phyloP scores from a whole-genome alignment of 2,888 invertebrate genomes.

The Agapetus fuscipes region DNA sequence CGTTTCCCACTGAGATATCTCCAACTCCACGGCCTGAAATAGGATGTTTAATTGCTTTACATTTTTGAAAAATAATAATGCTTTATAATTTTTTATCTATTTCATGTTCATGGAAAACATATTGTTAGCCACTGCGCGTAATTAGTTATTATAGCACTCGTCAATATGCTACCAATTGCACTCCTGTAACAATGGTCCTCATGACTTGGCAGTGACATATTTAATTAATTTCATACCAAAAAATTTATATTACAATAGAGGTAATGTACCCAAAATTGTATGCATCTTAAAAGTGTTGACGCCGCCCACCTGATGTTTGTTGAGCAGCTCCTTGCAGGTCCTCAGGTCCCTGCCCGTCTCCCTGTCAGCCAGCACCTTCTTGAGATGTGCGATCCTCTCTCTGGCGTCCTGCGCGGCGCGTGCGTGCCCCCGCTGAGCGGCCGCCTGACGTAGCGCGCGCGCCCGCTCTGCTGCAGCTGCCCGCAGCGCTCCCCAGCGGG shows the following conservation, averaged over 20 bases:
- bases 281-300: too few species aligned
- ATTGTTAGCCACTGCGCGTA: too few species aligned
- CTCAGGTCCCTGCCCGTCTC: conserved; percentile 84
- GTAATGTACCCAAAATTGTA: too few species aligned
- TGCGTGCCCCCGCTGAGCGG: conserved; percentile 63
- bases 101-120: too few species aligned
- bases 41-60: conserved; percentile 1
- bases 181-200: not conserved
- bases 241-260: too few species aligned
- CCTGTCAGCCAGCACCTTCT: conserved; percentile 63
- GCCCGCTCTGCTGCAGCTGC: conserved; percentile 68
- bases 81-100: too few species aligned
- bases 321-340: conserved; percentile 82
- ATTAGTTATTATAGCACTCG: not conserved
- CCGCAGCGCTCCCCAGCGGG: conserved; percentile 81
- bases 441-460: conserved; percentile 66
- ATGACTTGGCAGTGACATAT: not conserved
- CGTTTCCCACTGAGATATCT: conserved; percentile 73
- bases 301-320: conserved; percentile 85
- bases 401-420: conserved; percentile 84
- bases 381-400: conserved; percentile 77
- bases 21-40: conserved; percentile 64
- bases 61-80: not conserved
- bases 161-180: not conserved
- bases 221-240: not conserved